Base-by-base conservation (phyloP, 1,140 invertebrate genomes). In the Andricus grossulariae region DNA sequence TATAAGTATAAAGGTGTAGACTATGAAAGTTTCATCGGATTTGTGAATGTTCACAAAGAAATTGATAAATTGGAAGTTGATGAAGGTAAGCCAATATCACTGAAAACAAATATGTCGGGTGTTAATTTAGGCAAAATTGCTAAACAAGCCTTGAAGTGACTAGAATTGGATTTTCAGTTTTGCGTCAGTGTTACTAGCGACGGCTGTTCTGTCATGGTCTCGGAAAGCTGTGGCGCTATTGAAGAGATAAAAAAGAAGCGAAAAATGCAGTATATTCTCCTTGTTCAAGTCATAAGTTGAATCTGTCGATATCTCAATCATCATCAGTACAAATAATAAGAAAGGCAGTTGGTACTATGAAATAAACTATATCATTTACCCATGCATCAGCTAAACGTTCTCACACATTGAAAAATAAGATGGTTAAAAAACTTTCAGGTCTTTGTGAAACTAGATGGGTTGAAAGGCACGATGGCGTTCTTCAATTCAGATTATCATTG, bases 271-370 rank as follows among this genome's bases (percentile, higher is more conserved):
- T 71, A 18, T 57, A 78, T 50, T 82, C 73, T 55, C 82, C 83
- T 10, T 88, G 85, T 73, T 77, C 60, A 19, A 85, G 82, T 71
- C 83, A 87, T 75, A 54, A 32, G 15, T 72, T 87, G 39, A 88
- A 87, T 79, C 77, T 79, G 19, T 87, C 81, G 16, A 50, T 88
- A 32, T 78, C 78, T 25, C 79, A 81, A 74, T 73, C 75, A 70
- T 81, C 73, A 15, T 76, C 51, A 19, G 77, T 85, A 3, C 70
- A 75, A 49, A 1, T 45, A 73, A 77, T 82, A 13, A 78, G 80
- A 80, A 86, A 84, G 75, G 60, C 75, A 71, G 55, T 82, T 8
- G 81, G 72, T 1, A 76, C 71, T 16, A 83, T 86, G 71, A 85
- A 82, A 78, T 74, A 84, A 77, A 60, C 80, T 16, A 78, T 84